Evolutionary conservation across 2,888 invertebrate species (phyloP).

Genomic region (Bruchidius siliquastri): DNA sequence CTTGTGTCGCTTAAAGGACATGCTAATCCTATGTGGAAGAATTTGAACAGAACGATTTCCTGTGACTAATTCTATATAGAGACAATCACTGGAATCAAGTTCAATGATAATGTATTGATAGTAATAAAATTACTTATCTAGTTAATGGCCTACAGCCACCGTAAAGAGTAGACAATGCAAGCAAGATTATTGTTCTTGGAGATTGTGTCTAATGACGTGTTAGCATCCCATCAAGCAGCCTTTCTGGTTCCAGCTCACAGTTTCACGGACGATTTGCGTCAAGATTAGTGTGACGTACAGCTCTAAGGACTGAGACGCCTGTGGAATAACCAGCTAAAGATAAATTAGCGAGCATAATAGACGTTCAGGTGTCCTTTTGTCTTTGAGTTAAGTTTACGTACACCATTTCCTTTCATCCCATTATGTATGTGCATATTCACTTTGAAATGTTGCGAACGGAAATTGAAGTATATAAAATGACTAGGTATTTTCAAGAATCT

Average conservation of each 20-base stretch:
- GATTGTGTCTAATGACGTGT: not conserved
- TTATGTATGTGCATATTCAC: no score
- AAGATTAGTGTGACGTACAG: not conserved
- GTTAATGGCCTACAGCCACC: not conserved
- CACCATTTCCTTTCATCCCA: no score
- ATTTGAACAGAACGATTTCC: no score
- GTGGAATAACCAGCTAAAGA: not conserved
- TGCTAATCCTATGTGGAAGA: no score
- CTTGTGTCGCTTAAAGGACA: no score
- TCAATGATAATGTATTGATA: no score
- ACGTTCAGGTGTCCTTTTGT: not conserved
- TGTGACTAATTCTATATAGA: no score
- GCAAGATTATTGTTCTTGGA: not conserved
- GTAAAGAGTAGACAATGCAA: not conserved
- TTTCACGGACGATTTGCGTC: not conserved
- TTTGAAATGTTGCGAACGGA: no score
- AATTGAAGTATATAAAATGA: no score
- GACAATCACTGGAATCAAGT: no score
- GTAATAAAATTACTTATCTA: no score
- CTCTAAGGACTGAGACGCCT: not conserved
- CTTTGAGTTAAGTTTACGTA: not conserved
- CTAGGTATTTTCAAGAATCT: no score
- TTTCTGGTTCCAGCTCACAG: not conserved
- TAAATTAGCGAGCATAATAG: not conserved
- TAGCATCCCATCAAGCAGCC: not conserved